Evolutionary conservation across 2,888 invertebrate species (phyloP).

Genomic region (Habroteleia sp.): DNA sequence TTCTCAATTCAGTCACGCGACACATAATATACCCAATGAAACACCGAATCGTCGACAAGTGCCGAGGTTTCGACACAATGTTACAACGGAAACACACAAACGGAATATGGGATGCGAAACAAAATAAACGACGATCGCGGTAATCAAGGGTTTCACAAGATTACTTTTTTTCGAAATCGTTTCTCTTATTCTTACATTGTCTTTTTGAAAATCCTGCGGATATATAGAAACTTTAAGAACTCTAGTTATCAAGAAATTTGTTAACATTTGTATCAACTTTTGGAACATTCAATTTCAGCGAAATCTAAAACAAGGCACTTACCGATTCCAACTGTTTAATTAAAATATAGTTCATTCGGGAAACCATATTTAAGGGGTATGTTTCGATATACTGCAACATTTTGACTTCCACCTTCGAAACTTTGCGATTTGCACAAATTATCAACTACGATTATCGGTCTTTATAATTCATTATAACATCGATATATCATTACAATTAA

Average conservation of each 20-base stretch:
- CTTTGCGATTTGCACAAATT: constrained; percentile 12
- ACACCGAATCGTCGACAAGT: constrained; percentile 35
- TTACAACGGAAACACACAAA: constrained; percentile 32
- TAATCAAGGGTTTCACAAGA: no score
- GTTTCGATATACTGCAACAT: constrained; percentile 39
- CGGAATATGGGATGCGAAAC: constrained; percentile 11
- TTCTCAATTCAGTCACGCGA: constrained; percentile 28
- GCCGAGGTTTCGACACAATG: constrained; percentile 29
- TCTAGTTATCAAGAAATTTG: no score
- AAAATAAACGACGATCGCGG: neutral
- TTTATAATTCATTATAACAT: constrained; percentile 35
- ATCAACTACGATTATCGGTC: constrained; percentile 19
- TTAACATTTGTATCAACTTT: no score
- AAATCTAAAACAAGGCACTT: constrained; percentile 14
- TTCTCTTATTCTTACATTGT: constrained; percentile 18
- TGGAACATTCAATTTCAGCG: constrained; percentile 10
- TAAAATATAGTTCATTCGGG: neutral
- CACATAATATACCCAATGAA: constrained; percentile 39
- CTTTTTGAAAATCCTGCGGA: no score
- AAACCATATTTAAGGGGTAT: constrained; percentile 4
- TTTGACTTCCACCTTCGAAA: constrained; percentile 27
- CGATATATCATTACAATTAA: constrained; percentile 32
- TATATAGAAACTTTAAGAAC: no score
- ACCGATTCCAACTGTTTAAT: neutral
- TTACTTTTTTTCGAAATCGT: no score